phyloP scores from a whole-genome alignment of 2,888 invertebrate species.

The Halocaridina rubra region DNA sequence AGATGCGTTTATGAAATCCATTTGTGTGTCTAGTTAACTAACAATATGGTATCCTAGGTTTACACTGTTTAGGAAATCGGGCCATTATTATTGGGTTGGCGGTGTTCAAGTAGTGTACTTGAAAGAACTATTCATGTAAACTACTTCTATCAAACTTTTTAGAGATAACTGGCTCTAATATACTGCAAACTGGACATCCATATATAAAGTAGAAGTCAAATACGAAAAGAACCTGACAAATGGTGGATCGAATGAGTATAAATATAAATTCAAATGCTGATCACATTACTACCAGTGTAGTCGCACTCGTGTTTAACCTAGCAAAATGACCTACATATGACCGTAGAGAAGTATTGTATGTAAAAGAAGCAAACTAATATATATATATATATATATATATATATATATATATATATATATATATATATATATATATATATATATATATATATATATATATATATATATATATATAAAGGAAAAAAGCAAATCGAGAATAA shows the following conservation, averaged over 20 bases:
- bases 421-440: conserved; percentile 1
- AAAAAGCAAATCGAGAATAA: not conserved
- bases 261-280: not conserved
- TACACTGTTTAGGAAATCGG: too few relatives aligned
- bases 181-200: too few relatives aligned
- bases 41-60: too few relatives aligned
- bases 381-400: not conserved
- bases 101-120: too few relatives aligned
- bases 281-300: not conserved
- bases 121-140: too few relatives aligned
- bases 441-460: not conserved
- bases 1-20: too few relatives aligned
- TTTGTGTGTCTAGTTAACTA: too few relatives aligned
- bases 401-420: conserved; percentile 1
- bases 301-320: not conserved
- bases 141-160: too few relatives aligned
- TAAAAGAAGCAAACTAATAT: not conserved
- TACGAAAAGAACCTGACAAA: not conserved
- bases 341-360: not conserved
- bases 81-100: too few relatives aligned
- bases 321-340: not conserved
- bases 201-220: not conserved
- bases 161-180: too few relatives aligned
- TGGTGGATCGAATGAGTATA: not conserved
- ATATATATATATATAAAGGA: not conserved